Evolutionary conservation across 2,797 vertebrate genomes (phyloP).

Genomic region (Typhlichthys eigenmanni): DNA sequence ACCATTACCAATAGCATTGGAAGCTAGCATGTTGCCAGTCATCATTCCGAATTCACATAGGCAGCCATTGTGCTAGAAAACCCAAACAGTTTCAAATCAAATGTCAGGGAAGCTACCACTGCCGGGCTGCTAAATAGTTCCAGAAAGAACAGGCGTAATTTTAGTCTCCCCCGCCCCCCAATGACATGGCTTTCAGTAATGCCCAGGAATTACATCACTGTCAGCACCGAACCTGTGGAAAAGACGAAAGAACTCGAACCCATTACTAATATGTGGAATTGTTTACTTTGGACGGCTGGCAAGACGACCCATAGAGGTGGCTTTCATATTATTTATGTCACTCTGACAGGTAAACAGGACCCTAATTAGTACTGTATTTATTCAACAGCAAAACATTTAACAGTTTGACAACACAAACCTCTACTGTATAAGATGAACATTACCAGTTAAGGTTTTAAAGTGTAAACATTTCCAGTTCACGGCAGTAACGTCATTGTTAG

Average conservation of each 20-base stretch:
- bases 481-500: constrained; percentile 52
- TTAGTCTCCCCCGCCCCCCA: constrained; percentile 9
- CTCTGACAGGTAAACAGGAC: constrained; percentile 49
- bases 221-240: constrained; percentile 26
- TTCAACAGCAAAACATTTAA: constrained; percentile 46
- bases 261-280: constrained; percentile 51
- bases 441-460: constrained; percentile 40
- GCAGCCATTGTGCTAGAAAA: neutral
- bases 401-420: constrained; percentile 20
- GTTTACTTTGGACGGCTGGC: constrained; percentile 53
- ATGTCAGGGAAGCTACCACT: neutral
- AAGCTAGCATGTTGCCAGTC: neutral
- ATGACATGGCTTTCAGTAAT: constrained; percentile 20
- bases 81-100: neutral
- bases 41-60: neutral
- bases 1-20: constrained; percentile 9
- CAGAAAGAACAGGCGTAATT: constrained; percentile 3
- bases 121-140: neutral
- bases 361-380: constrained; percentile 61
- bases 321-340: constrained; percentile 42
- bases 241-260: constrained; percentile 44
- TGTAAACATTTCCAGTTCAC: constrained; percentile 46
- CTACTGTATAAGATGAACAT: constrained; percentile 23
- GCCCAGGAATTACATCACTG: constrained; percentile 50
- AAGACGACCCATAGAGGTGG: constrained; percentile 48